Evolutionary conservation across 2,888 invertebrate genomes (phyloP), one percentile per base, ranked within the genome.

Genomic region (Oxycera nigricornis): DNA sequence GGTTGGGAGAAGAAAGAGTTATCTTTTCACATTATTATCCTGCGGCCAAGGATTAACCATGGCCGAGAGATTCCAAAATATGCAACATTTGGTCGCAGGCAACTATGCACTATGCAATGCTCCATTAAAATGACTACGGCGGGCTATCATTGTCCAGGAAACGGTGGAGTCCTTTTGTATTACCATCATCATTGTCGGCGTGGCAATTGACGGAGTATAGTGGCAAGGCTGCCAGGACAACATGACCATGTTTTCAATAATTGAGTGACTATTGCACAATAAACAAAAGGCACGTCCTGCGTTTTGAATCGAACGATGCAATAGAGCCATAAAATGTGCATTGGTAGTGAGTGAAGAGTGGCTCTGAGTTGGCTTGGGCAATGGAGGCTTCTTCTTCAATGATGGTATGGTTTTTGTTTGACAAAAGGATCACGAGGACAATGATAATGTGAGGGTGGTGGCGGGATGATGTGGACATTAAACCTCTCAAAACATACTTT

Each of bases 361-460:
- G 41, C 6, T 62, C 20, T 28, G 31, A 22, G 20, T 22, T 35
- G 35, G 17, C 30, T 7, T 28, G 1, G 3, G 28, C 28, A 28
- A 59, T 50, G 31, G 35, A 14, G 17, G 24, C 22, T 4, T n/a
- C n/a, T n/a, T n/a, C n/a, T 22, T 11, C 55, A 2, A 30, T 11
- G 17, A 68, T 52, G 52, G 20, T 2, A 22, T 24, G 24, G 17
- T 17, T 20, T 1, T 24, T 26, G 41, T 30, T 70, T 55, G 20
- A 70, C 28, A 35, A 55, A 67, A 67, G 65, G 41, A 67, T 41
- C 7, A 6, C 11, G 59, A n/a, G 31, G 9, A 41, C 24, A 31
- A 52, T 31, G 31, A 31, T n/a, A 70, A 55, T 70, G 70, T 22
- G 70, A 70, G 70, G 70, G 70, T 70, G 70, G 70, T 30, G 50